Percentiles rank a stretch among this genome's conserved stretches.
Conservation (phyloP, 2,888 invertebrate genomes). For the Lissocephala sabroskyi region DNA sequence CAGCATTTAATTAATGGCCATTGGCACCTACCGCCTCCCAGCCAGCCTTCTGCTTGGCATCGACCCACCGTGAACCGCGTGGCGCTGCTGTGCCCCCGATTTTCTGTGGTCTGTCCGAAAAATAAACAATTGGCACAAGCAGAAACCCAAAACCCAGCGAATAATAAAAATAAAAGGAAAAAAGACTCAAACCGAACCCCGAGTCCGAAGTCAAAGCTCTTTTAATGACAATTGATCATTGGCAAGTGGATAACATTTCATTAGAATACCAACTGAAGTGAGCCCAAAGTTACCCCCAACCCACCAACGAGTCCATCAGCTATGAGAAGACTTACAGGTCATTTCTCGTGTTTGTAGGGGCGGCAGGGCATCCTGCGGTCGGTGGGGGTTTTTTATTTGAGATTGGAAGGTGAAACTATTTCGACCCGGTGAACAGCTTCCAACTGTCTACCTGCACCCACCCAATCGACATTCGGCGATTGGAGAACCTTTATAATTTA, state of each 20-base stretch:
- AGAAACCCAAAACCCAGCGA: slow-evolving; percentile 13
- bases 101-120: not conserved
- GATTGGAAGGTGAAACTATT: slow-evolving; percentile 59
- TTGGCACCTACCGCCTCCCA: no score
- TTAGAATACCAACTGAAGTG: slow-evolving; percentile 59
- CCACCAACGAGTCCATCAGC: no score
- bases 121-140: slow-evolving; percentile 20
- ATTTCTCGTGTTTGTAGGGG: no score
- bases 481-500: slow-evolving; percentile 58
- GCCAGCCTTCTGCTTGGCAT: no score
- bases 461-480: slow-evolving; percentile 39
- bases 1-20: no score
- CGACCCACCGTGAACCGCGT: no score
- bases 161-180: slow-evolving; percentile 24
- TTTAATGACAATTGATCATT: slow-evolving; percentile 70
- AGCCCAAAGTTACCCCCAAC: not conserved
- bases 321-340: no score
- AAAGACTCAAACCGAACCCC: slow-evolving; percentile 23
- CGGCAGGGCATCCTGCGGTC: no score
- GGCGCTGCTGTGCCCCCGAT: no score
- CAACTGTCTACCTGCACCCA: slow-evolving; percentile 49
- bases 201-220: slow-evolving; percentile 67
- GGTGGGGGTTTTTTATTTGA: no score
- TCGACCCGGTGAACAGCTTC: slow-evolving; percentile 65
- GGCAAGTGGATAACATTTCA: slow-evolving; percentile 69